Percentiles rank a stretch among this genome's conserved stretches.
These are phyloP conservation scores for Helogale parvula DNA, from an alignment of 2,113 vertebrate species.

Conservation along the genomic window DNA sequence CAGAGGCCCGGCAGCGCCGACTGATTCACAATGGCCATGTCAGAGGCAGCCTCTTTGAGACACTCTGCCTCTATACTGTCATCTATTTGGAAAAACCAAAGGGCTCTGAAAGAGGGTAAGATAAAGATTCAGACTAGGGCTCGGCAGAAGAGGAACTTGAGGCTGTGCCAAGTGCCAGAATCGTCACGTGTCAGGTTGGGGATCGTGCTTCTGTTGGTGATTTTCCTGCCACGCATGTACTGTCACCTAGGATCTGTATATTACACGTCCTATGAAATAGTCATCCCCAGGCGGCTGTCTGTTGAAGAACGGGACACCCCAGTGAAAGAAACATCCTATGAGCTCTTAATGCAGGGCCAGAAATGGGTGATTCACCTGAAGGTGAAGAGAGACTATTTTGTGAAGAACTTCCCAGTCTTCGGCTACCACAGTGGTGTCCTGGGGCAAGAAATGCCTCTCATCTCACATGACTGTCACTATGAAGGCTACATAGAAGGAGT, in stretches of 20 bases:
- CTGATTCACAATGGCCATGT: background rate
- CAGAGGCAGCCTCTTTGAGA: background rate
- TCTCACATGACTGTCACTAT: conserved; percentile 70
- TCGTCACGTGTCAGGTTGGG: background rate
- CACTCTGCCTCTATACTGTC: background rate
- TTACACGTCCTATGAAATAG: conserved; percentile 41
- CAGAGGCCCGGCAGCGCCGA: background rate
- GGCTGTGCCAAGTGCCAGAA: background rate
- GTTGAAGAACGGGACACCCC: background rate
- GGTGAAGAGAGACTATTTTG: conserved; percentile 48
- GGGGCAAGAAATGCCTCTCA: background rate
- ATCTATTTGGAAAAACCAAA: background rate
- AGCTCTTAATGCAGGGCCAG: conserved; percentile 46
- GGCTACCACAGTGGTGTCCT: background rate
- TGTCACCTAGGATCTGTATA: background rate
- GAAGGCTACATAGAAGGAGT: conserved; percentile 67
- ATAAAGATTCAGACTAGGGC: background rate
- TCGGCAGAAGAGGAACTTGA: background rate
- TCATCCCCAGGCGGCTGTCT: conserved; percentile 53
- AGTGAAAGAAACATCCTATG: background rate
- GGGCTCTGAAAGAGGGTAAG: background rate
- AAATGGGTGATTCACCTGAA: conserved; percentile 52
- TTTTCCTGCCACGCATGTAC: background rate
- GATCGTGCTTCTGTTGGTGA: conserved; percentile 29
- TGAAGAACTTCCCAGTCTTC: conserved; percentile 66